Conservation (phyloP, 2,113 vertebrate species). For the Romanogobio albipinnatus region DNA sequence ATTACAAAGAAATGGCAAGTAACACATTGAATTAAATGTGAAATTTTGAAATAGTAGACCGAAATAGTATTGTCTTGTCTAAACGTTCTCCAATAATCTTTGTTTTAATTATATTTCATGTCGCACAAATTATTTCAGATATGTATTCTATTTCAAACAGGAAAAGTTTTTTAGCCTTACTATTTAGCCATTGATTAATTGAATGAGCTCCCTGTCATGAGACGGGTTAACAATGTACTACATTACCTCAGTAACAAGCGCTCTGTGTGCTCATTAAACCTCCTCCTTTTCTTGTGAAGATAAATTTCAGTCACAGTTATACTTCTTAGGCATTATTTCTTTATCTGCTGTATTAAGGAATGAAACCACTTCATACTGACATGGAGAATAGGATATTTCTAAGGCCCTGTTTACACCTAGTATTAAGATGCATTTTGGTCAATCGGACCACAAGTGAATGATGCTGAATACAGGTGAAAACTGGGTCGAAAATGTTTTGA, state of each 20-base stretch:
- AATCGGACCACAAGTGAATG: too few relatives aligned
- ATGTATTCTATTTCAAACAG: not conserved
- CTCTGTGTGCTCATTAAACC: conserved; percentile 13
- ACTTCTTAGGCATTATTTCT: not conserved
- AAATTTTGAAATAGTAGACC: too few relatives aligned
- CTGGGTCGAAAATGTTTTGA: too few relatives aligned
- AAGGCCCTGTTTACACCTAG: too few relatives aligned
- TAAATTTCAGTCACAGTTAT: conserved; percentile 7
- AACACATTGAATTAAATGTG: too few relatives aligned
- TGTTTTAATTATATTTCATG: too few relatives aligned
- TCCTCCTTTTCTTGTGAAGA: not conserved
- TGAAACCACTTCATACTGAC: not conserved
- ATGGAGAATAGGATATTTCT: not conserved
- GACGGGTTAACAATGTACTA: not conserved
- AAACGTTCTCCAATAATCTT: not conserved
- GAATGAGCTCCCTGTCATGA: not conserved
- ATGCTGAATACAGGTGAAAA: too few relatives aligned
- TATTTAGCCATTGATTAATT: not conserved
- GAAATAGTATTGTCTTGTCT: too few relatives aligned
- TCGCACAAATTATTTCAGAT: not conserved
- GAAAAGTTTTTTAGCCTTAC: not conserved
- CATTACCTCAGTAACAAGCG: not conserved
- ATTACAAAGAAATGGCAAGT: too few relatives aligned
- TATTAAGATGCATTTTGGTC: too few relatives aligned
- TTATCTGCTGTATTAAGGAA: not conserved